These are phyloP conservation scores for Fragum fragum DNA, from an alignment of 2,888 invertebrate genomes.

Conservation along the genomic window DNA sequence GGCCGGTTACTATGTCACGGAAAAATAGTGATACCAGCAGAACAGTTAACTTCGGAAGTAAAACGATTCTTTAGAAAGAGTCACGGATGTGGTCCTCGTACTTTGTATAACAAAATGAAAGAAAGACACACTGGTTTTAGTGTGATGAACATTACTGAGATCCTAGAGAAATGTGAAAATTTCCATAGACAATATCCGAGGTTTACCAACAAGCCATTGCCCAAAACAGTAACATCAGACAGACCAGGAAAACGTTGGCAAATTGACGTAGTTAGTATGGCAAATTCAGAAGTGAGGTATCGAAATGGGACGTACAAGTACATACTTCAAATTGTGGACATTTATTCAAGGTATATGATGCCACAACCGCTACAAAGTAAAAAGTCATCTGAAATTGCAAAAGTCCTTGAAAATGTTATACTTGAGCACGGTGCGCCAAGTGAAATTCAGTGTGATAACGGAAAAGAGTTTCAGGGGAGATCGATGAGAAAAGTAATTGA, in stretches of 20 bases:
- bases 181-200: too few species aligned
- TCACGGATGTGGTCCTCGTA: conserved; percentile 33
- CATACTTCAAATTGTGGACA: conserved; percentile 44
- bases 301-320: too few species aligned
- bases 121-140: conserved; percentile 33
- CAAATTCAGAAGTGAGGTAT: too few species aligned
- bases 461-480: conserved; percentile 31
- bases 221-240: too few species aligned
- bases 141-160: conserved; percentile 6
- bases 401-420: conserved; percentile 28
- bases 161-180: too few species aligned
- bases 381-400: conserved; percentile 16
- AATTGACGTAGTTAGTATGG: too few species aligned
- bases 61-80: conserved; percentile 11
- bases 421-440: conserved; percentile 32
- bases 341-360: conserved; percentile 45
- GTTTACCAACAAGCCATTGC: too few species aligned
- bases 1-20: conserved; percentile 32
- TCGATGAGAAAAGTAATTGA: conserved; percentile 20
- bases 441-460: conserved; percentile 43
- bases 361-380: conserved; percentile 35
- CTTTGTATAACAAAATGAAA: conserved; percentile 31
- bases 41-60: conserved; percentile 20
- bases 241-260: too few species aligned
- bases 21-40: conserved; percentile 29